Conservation (phyloP, 1,140 invertebrate species). For the Aradophagus sp. region DNA sequence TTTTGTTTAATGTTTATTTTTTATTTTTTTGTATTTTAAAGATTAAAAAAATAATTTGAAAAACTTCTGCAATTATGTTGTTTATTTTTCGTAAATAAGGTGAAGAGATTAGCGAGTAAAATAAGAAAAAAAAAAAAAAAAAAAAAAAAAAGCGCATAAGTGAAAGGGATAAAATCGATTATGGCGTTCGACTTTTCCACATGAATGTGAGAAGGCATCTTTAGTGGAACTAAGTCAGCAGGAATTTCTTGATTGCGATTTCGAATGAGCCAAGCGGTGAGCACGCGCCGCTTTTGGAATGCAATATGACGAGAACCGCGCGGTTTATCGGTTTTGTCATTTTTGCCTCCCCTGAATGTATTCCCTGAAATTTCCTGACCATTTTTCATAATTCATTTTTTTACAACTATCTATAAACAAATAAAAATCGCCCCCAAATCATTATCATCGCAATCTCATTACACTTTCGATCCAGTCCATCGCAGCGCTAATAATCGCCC, state of each 20-base stretch:
- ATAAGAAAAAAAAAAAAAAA: too few relatives aligned
- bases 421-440: too few relatives aligned
- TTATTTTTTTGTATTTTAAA: too few relatives aligned
- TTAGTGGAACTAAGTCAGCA: slow-evolving; percentile 28
- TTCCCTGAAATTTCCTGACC: slow-evolving; percentile 12
- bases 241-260: slow-evolving; percentile 72
- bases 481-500: too few relatives aligned
- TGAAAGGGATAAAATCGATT: slow-evolving; percentile 24
- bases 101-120: too few relatives aligned
- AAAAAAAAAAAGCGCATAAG: slow-evolving; percentile 5
- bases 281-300: slow-evolving; percentile 62
- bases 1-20: too few relatives aligned
- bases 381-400: not conserved
- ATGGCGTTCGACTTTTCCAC: slow-evolving; percentile 33
- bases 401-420: too few relatives aligned
- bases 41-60: too few relatives aligned
- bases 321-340: slow-evolving; percentile 29
- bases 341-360: slow-evolving; percentile 10
- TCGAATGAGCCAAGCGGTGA: slow-evolving; percentile 41
- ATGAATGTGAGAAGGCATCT: slow-evolving; percentile 38
- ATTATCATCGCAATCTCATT: not conserved
- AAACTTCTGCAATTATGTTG: too few relatives aligned
- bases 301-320: slow-evolving; percentile 62
- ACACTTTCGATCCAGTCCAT: too few relatives aligned
- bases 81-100: too few relatives aligned